phyloP scores from a whole-genome alignment of 2,888 invertebrate species.

The Caenorhabditis sulstoni region DNA sequence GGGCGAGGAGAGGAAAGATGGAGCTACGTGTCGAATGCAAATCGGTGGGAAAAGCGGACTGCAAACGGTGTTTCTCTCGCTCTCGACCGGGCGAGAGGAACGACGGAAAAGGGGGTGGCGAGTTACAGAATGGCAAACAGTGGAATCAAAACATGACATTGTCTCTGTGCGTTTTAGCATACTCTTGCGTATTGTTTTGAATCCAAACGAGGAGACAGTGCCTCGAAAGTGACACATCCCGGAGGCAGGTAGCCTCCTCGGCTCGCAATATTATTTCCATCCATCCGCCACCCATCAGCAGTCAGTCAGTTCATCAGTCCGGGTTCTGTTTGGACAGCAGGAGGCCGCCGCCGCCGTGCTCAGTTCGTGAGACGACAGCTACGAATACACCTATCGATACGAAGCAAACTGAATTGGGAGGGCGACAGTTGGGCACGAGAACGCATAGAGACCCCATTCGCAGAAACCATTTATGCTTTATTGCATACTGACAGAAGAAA shows the following conservation, averaged over 20 bases:
- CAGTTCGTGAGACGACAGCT: constrained; percentile 39
- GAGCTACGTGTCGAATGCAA: constrained; percentile 39
- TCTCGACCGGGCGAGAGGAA: too few species aligned
- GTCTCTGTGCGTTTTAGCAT: background rate
- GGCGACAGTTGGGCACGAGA: background rate
- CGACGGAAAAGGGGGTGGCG: background rate
- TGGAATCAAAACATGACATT: constrained; percentile 2
- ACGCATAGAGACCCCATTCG: constrained; percentile 5
- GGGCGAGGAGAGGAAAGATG: background rate
- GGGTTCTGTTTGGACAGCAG: constrained; percentile 57
- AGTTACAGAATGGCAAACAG: background rate
- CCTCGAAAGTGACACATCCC: constrained; percentile 38
- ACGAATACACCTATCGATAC: constrained; percentile 42
- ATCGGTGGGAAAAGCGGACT: constrained; percentile 11
- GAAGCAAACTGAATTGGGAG: constrained; percentile 17
- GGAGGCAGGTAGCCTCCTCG: constrained; percentile 7
- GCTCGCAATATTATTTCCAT: constrained; percentile 49
- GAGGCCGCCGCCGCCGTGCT: constrained; percentile 20
- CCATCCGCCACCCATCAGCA: background rate
- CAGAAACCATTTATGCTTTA: constrained; percentile 31
- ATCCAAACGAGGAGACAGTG: constrained; percentile 4
- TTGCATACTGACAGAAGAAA: constrained; percentile 18
- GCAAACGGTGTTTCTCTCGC: background rate
- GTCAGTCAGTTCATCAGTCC: constrained; percentile 36
- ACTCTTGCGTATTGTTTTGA: background rate